These are phyloP conservation scores for Sinocyclocheilus anophthalmus DNA, from an alignment of 2,113 vertebrate species.

Conservation along the genomic window DNA sequence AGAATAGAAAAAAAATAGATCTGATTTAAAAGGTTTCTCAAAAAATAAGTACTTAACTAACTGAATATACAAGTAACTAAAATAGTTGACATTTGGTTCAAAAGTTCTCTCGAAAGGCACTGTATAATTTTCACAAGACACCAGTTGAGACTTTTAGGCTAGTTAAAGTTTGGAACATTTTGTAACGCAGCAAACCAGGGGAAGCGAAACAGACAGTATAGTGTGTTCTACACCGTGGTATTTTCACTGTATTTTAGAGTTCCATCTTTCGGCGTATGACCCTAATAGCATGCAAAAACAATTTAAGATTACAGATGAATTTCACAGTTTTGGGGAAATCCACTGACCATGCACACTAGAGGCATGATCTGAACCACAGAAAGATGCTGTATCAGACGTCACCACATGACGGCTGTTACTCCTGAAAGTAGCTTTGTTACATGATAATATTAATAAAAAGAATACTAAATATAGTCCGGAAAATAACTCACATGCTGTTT, in stretches of 20 bases:
- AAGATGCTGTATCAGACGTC: background rate
- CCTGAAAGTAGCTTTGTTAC: background rate
- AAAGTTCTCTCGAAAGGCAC: background rate
- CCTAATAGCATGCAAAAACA: background rate
- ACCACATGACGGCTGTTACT: background rate
- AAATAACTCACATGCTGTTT: background rate
- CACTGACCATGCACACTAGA: background rate
- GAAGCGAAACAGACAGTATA: background rate
- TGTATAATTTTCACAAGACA: background rate
- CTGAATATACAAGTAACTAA: background rate
- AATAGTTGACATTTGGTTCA: background rate
- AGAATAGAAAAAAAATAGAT: background rate
- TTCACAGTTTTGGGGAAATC: background rate
- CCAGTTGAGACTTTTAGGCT: background rate
- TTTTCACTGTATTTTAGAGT: background rate
- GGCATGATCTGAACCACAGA: conserved; percentile 9
- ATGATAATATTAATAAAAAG: background rate
- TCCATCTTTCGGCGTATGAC: background rate
- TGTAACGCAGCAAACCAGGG: background rate
- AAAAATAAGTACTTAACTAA: background rate
- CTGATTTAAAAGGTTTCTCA: background rate
- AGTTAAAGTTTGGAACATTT: background rate
- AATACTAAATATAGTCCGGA: background rate
- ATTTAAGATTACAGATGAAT: background rate
- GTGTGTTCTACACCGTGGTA: background rate